Percentiles rank a stretch among this genome's conserved stretches.
Evolutionary conservation across 2,888 invertebrate genomes (phyloP).

Genomic region (Tenthredo livida): DNA sequence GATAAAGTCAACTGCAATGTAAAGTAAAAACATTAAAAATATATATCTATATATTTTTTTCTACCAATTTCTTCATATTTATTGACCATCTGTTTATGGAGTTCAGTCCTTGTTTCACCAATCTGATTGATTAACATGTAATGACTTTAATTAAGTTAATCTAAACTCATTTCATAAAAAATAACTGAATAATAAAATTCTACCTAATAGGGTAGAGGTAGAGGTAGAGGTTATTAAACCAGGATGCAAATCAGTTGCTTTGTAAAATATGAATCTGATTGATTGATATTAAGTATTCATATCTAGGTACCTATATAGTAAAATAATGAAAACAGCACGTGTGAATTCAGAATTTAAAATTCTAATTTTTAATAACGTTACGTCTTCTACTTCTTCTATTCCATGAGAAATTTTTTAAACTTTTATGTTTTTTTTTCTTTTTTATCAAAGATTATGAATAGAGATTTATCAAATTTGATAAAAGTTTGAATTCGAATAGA

Average conservation of each 20-base stretch:
- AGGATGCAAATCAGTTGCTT: slow-evolving; percentile 20
- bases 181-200: slow-evolving; percentile 14
- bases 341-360: slow-evolving; percentile 14
- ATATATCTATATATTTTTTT: too few relatives aligned
- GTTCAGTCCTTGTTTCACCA: neutral
- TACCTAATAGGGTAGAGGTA: neutral
- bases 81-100: neutral
- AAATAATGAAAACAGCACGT: slow-evolving; percentile 1
- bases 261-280: slow-evolving; percentile 25
- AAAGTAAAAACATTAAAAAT: neutral
- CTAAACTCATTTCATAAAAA: neutral
- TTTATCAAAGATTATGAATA: too few relatives aligned
- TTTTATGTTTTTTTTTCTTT: too few relatives aligned
- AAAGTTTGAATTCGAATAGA: neutral
- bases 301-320: neutral
- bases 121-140: neutral
- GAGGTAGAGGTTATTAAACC: slow-evolving; percentile 18
- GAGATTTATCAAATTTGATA: neutral
- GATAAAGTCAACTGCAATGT: slow-evolving; percentile 79
- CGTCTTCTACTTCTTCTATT: neutral
- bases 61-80: neutral
- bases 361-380: neutral
- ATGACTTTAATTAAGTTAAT: neutral
- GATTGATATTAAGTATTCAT: slow-evolving; percentile 23
- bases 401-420: too few relatives aligned